Percentiles rank a stretch among this genome's conserved stretches.
Evolutionary conservation across 1,140 invertebrate genomes (phyloP).

Genomic region (Brachionus rotundiformis): DNA sequence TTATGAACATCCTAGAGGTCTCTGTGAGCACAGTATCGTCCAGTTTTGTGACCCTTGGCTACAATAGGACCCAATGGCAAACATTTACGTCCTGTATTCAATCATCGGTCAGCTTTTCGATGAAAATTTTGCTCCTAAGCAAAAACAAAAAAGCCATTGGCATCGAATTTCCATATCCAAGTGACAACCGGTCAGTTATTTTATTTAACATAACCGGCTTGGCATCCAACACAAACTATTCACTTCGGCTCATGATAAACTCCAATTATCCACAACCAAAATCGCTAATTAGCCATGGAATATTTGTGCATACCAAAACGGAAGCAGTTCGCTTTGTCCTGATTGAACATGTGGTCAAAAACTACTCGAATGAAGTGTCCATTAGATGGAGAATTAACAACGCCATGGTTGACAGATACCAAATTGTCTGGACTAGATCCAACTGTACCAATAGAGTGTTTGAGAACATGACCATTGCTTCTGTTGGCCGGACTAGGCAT

Average conservation of each 20-base stretch:
- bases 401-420: not conserved
- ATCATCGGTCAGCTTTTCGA: not conserved
- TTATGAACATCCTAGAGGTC: not conserved
- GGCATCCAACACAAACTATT: not conserved
- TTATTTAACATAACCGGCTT: not conserved
- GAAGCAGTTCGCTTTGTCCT: no score
- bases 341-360: not conserved
- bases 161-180: not conserved
- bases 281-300: not conserved
- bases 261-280: not conserved
- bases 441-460: not conserved
- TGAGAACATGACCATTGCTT: not conserved
- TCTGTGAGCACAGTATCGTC: not conserved
- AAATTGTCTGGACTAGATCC: not conserved
- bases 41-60: not conserved
- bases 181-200: not conserved
- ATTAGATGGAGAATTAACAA: not conserved
- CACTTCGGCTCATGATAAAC: not conserved
- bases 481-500: not conserved
- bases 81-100: not conserved
- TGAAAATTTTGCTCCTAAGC: conserved; percentile 20
- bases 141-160: not conserved
- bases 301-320: not conserved
- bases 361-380: not conserved
- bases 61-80: not conserved